phyloP scores from a whole-genome alignment of 2,797 vertebrate species.

The Urosaurus nigricauda region DNA sequence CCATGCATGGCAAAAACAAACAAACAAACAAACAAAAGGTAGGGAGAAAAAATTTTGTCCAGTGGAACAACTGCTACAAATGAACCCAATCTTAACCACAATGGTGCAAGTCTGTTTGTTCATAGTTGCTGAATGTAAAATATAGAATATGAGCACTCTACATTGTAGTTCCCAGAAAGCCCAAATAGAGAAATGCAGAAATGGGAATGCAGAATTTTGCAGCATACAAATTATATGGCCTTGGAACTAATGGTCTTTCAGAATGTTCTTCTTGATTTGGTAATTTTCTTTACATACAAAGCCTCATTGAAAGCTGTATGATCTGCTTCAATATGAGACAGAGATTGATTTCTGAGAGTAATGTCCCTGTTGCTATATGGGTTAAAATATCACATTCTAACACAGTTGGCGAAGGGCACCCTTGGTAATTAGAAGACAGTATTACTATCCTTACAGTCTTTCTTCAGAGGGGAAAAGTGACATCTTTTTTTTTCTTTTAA shows the following conservation, averaged over 20 bases:
- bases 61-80: background rate
- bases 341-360: background rate
- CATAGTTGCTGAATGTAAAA: too few relatives aligned
- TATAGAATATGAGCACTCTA: background rate
- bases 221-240: background rate
- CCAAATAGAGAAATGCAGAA: background rate
- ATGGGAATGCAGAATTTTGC: too few relatives aligned
- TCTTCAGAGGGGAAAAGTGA: background rate
- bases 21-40: too few relatives aligned
- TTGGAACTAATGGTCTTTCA: background rate
- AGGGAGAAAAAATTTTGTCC: background rate
- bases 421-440: accelerated
- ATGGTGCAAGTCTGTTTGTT: background rate
- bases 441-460: accelerated
- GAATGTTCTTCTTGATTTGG: background rate
- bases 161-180: background rate
- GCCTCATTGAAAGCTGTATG: background rate
- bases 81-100: background rate
- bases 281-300: background rate
- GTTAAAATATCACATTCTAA: background rate
- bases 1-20: too few relatives aligned
- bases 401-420: background rate
- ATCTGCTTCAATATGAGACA: background rate
- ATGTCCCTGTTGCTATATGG: background rate
- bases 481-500: background rate